Conservation (phyloP, 1,140 invertebrate genomes). For the Brachionus rubens region DNA sequence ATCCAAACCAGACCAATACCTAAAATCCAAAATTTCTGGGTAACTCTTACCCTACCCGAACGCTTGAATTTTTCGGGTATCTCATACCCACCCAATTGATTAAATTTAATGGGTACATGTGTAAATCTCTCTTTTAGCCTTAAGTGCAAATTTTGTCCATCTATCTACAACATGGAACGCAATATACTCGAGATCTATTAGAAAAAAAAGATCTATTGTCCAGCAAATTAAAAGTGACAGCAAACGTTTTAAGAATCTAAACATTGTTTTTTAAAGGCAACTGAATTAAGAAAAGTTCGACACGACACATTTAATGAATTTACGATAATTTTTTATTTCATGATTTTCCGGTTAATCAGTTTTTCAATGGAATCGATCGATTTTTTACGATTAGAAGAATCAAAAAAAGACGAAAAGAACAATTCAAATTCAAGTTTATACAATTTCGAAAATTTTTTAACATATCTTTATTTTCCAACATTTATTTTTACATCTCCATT, state of each 20-base stretch:
- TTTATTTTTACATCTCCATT: slow-evolving; percentile 37
- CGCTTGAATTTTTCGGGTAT: too few species aligned
- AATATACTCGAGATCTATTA: too few species aligned
- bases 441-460: not conserved
- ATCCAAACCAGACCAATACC: too few species aligned
- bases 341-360: not conserved
- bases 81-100: too few species aligned
- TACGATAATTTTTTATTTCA: slow-evolving; percentile 3
- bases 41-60: too few species aligned
- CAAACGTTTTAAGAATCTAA: not conserved
- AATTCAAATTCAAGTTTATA: not conserved
- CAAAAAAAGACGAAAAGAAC: not conserved
- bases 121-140: too few species aligned
- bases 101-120: too few species aligned
- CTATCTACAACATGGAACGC: too few species aligned
- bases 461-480: slow-evolving; percentile 30
- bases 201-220: too few species aligned
- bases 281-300: not conserved
- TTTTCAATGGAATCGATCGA: slow-evolving; percentile 5
- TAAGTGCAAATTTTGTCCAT: too few species aligned
- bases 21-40: too few species aligned
- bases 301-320: slow-evolving; percentile 6
- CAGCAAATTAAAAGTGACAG: not conserved
- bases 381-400: not conserved
- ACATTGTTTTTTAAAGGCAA: not conserved